Evolutionary conservation across 2,888 invertebrate species (phyloP), one percentile per base, ranked within the genome.

Genomic region (Temnothorax unifasciatus): DNA sequence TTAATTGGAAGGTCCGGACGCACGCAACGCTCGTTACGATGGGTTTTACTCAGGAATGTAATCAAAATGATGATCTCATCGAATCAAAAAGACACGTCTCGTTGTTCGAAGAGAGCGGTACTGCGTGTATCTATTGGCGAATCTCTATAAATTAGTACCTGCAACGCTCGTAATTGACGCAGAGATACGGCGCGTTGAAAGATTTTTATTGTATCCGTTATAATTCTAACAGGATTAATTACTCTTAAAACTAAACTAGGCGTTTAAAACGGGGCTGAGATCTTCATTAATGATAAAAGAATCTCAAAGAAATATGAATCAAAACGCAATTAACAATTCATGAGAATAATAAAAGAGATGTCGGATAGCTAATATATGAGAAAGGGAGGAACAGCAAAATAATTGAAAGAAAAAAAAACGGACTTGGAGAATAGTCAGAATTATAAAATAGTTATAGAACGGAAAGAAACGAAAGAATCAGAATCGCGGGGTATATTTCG

Each of bases 21-120:
- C 93, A 92, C 91, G 92, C 93, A 89, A 91, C 88, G 88, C 90
- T 92, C 85, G 91, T 92, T 92, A 91, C 90, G 90, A 90, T 87
- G 88, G 85, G 88, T 87, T 89, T 88, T 89, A 90, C 90, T 91
- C 89, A 84, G 90, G 92, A 93, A 92, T 93, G 92, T 90, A 89
- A 91, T 91, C 89, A 90, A 90, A 92, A 87, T 86, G 88, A 91
- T 92, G 91, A 89, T 90, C 89, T 86, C 88, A 87, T 81, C 88
- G 85, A 69, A 81, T 83, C 71, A 83, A 84, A 77, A 69, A 79
- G 66, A 66, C 54, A 6, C 41, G 41, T 66, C 59, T 34, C 29
- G 29, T 63, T 66, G 50, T 68, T 68, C 25, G 66, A 50, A 18
- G n/a, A 47, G 34, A 77, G 47, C 47, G 50, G 64, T 25, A 25